Conservation (phyloP, 2,797 vertebrate species). For the Pseudochromis fuscus region DNA sequence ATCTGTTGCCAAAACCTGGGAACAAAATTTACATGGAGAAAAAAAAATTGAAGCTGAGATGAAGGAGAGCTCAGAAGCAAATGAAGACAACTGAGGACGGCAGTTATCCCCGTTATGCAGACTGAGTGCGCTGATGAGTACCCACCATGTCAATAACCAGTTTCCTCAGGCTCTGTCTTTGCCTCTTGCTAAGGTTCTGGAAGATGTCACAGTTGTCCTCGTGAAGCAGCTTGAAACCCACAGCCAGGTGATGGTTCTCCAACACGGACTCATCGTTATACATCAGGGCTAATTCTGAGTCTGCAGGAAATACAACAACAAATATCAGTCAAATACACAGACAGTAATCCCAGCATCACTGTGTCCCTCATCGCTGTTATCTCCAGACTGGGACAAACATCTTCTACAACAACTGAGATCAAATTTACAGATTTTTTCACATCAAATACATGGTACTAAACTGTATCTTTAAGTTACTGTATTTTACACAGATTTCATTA, state of each 20-base stretch:
- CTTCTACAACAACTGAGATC: background rate
- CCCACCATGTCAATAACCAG: slow-evolving; percentile 96
- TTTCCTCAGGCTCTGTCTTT: slow-evolving; percentile 93
- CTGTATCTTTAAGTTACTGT: too few species aligned
- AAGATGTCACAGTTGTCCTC: slow-evolving; percentile 97
- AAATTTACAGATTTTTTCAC: background rate
- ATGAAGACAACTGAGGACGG: background rate
- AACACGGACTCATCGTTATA: slow-evolving; percentile 96
- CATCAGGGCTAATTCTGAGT: slow-evolving; percentile 96
- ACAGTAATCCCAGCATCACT: background rate
- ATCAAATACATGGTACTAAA: too few species aligned
- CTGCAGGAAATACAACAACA: slow-evolving; percentile 74
- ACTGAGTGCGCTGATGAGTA: slow-evolving; percentile 1
- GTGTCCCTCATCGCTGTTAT: background rate
- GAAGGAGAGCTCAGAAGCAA: background rate
- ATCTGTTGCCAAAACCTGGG: slow-evolving; percentile 94
- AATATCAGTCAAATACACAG: slow-evolving; percentile 18
- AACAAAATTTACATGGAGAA: background rate
- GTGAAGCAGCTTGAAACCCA: slow-evolving; percentile 96
- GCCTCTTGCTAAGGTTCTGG: slow-evolving; percentile 92
- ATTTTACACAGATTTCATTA: too few species aligned
- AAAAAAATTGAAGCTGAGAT: background rate
- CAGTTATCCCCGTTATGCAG: background rate
- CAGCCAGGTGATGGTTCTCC: slow-evolving; percentile 96
- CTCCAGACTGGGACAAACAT: background rate